Conservation (phyloP, 2,113 vertebrate genomes). For the Caracal caracal region DNA sequence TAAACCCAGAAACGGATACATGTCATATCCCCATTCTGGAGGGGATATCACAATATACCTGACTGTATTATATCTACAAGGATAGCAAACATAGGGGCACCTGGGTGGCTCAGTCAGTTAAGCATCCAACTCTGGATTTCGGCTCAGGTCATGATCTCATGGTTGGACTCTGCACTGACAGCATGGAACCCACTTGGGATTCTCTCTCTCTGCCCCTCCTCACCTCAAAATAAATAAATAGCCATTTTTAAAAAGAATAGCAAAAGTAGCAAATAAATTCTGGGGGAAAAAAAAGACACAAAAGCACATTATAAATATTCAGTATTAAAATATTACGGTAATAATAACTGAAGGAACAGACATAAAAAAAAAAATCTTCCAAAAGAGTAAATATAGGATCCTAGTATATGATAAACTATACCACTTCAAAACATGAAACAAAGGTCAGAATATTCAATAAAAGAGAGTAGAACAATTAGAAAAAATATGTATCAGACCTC, state of each 20-base stretch:
- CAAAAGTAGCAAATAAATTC: slow-evolving; percentile 31
- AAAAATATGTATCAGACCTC: neutral
- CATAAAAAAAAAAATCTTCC: neutral
- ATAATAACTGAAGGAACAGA: neutral
- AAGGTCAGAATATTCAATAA: neutral
- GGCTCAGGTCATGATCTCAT: too few species aligned
- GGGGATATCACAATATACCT: neutral
- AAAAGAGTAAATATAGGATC: neutral
- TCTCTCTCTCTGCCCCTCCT: too few species aligned
- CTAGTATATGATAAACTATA: neutral
- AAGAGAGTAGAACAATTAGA: neutral
- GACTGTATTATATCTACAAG: neutral
- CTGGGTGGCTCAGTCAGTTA: too few species aligned
- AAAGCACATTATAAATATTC: neutral
- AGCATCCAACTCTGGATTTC: too few species aligned
- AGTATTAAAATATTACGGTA: neutral
- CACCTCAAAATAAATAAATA: too few species aligned
- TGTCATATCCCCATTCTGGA: neutral
- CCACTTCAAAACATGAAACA: slow-evolving; percentile 14
- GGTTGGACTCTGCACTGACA: too few species aligned
- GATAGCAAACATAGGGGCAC: neutral
- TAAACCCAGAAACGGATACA: slow-evolving; percentile 24
- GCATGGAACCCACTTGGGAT: too few species aligned
- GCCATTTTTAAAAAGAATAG: neutral
- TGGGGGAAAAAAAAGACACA: neutral